Evolutionary conservation across 2,797 vertebrate species (phyloP).

Genomic region (Acrocephalus scirpaceus): DNA sequence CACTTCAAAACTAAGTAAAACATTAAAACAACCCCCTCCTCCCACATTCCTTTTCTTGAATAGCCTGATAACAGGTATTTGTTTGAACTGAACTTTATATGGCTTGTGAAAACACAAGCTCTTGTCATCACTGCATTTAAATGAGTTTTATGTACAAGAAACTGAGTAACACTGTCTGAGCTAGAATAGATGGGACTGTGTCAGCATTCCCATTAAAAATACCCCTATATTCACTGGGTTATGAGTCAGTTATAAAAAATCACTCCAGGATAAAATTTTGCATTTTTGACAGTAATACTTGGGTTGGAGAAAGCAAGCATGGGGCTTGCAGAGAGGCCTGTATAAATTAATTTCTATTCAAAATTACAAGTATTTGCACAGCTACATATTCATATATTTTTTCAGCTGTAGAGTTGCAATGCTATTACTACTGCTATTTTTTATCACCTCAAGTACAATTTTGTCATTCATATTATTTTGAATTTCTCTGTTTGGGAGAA

Average conservation of each 20-base stretch:
- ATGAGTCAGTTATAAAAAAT: constrained; percentile 3
- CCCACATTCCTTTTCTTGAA: neutral
- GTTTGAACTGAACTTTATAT: constrained; percentile 51
- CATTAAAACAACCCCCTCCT: neutral
- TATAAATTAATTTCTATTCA: neutral
- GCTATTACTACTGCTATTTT: neutral
- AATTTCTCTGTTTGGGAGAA: neutral
- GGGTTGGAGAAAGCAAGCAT: neutral
- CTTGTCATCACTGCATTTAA: constrained; percentile 49
- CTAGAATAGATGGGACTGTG: neutral
- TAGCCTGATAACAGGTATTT: constrained; percentile 18
- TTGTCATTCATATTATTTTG: neutral
- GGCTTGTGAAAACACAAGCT: constrained; percentile 13
- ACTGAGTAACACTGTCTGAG: neutral
- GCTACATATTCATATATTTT: neutral
- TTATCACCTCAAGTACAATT: neutral
- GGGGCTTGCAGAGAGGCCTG: neutral
- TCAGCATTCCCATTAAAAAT: constrained; percentile 42
- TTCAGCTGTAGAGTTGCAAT: neutral
- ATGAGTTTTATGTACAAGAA: constrained; percentile 29
- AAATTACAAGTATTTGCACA: neutral
- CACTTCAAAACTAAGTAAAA: constrained; percentile 69
- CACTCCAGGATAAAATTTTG: neutral
- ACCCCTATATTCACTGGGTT: neutral
- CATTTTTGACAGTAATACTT: constrained; percentile 22